A percentile compares a stretch with the other conserved stretches of the same genome.
phyloP scores from a whole-genome alignment of 2,113 vertebrate genomes.

The Tetrao urogallus region DNA sequence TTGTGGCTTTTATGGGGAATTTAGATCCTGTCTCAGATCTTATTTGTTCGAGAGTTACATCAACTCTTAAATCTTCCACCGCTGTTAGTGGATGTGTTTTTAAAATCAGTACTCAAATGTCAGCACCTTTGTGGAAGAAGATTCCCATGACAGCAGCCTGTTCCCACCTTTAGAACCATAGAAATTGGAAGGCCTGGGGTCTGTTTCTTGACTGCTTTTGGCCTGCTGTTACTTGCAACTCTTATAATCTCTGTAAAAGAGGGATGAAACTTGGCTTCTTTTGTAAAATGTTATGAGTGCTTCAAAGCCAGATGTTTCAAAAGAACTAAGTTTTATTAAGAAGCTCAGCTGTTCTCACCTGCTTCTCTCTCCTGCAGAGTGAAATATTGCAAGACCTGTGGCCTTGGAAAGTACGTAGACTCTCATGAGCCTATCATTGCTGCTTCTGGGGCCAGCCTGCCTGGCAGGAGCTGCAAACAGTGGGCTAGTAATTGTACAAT shows the following conservation, averaged over 20 bases:
- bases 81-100: background rate
- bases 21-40: background rate
- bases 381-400: background rate
- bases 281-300: background rate
- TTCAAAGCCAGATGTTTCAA: background rate
- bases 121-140: background rate
- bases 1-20: background rate
- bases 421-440: background rate
- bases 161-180: background rate
- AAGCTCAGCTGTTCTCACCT: constrained; percentile 2
- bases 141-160: background rate
- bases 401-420: background rate
- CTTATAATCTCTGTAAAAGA: background rate
- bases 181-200: background rate
- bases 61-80: background rate
- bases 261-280: background rate
- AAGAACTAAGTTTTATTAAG: constrained; percentile 24
- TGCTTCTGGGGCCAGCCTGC: background rate
- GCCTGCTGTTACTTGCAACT: background rate
- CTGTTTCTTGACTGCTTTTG: background rate
- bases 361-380: background rate
- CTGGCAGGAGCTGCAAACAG: background rate
- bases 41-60: constrained; percentile 10
- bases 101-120: background rate
- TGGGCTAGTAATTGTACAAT: background rate